Percentiles rank a stretch among this genome's conserved stretches.
These are phyloP conservation scores for Eupithecia vulgata DNA, from an alignment of 2,888 invertebrate genomes.

Conservation along the genomic window DNA sequence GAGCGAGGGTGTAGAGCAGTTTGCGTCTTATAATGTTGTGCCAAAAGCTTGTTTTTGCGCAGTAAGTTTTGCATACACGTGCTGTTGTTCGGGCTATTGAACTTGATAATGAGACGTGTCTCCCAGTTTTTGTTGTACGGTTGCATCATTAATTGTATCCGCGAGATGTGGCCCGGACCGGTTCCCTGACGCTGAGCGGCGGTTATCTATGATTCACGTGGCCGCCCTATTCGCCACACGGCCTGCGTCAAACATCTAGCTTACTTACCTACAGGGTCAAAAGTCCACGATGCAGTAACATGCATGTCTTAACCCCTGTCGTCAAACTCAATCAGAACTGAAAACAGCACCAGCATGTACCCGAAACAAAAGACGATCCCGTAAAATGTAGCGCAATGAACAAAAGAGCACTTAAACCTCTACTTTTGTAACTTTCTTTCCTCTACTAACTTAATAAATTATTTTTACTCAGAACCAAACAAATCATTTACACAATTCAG, in stretches of 20 bases:
- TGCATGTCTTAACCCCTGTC: background rate
- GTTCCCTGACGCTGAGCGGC: slow-evolving; percentile 47
- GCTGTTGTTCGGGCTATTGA: slow-evolving; percentile 80
- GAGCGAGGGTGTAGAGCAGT: slow-evolving; percentile 58
- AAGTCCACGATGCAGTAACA: background rate
- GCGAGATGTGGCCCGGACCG: slow-evolving; percentile 47
- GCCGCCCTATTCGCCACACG: slow-evolving; percentile 29
- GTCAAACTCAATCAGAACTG: background rate
- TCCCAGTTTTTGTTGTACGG: slow-evolving; percentile 66
- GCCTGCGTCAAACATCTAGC: slow-evolving; percentile 23
- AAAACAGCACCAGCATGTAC: background rate
- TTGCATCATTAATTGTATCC: slow-evolving; percentile 76
- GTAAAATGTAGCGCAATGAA: background rate
- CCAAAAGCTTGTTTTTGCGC: slow-evolving; percentile 72
- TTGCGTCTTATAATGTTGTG: slow-evolving; percentile 71
- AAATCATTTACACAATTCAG: background rate
- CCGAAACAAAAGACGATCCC: background rate
- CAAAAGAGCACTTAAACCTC: background rate
- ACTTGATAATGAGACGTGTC: slow-evolving; percentile 82
- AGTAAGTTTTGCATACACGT: slow-evolving; percentile 81
- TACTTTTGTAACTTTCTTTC: too few relatives aligned
- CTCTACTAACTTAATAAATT: too few relatives aligned
- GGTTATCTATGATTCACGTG: slow-evolving; percentile 55
- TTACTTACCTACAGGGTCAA: background rate
- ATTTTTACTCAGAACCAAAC: background rate